Evolutionary conservation across 2,797 vertebrate genomes (phyloP), one percentile per base, ranked within the genome.

Genomic region (Macroramphosus scolopax): DNA sequence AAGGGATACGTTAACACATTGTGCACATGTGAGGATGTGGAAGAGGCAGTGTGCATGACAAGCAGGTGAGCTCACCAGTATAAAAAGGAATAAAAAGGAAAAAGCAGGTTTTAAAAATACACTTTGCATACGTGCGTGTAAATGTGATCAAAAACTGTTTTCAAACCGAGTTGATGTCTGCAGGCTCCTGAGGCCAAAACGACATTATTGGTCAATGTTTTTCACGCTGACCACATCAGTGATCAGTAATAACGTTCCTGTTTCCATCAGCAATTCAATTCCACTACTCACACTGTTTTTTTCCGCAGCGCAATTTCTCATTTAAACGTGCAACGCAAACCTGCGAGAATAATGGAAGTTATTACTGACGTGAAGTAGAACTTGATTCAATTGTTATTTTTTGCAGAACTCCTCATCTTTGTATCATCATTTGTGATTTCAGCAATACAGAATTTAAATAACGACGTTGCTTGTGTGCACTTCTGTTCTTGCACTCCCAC

Each of bases 401-500:
- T 51, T 18, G 16, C 11, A 2, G 36, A 63, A 71, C 7, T 45
- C 16, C 41, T 50, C 14, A 50, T 34, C 49, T 72, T 51, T 78
- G 33, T 61, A 40, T 64, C 18, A 12, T 52, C 45, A 32, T 65
- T 64, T 53, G 20, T 55, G 36, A 43, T 63, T 68, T 68, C 38
- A 61, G 8, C 20, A 58, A 26, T 40, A 55, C 35, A 36, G 60
- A 66, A 75, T 70, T 64, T 68, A 82, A 81, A 50, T n/a, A 6
- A 47, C 42, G 18, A 49, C 37, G 30, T 51, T 51, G 10, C 48
- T 16, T 17, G 17, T 50, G 12, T 40, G 46, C 5, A 22, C 28
- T 37, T 5, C 3, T 66, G n/a, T 32, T 24, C 24, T 40, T 64
- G 17, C n/a, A 3, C 26, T 50, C 30, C 17, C 7, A n/a, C 1